phyloP scores from a whole-genome alignment of 1,140 invertebrate genomes.

The Drosophila teissieri region DNA sequence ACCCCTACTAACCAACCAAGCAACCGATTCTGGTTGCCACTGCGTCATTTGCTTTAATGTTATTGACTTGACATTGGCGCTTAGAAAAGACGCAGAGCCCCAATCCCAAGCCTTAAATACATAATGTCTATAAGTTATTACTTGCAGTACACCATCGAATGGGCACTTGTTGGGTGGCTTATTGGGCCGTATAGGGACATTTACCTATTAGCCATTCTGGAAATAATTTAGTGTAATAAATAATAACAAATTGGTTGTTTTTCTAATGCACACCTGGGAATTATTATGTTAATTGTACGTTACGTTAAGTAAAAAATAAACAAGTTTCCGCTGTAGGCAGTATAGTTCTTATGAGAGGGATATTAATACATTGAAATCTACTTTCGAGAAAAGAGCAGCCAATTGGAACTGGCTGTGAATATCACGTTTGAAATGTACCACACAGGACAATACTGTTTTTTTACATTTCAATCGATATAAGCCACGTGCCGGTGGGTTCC shows the following conservation, averaged over 20 bases:
- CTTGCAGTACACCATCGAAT: neutral
- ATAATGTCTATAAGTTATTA: conserved; percentile 1
- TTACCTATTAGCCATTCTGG: too few relatives aligned
- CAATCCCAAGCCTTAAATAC: conserved; percentile 2
- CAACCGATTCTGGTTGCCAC: conserved; percentile 9
- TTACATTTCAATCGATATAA: conserved; percentile 7
- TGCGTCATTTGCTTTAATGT: conserved; percentile 34
- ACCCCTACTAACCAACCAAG: neutral
- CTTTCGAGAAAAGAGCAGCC: too few relatives aligned
- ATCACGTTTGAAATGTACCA: too few relatives aligned
- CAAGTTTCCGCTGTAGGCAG: neutral
- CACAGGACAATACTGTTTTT: neutral
- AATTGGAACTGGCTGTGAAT: too few relatives aligned
- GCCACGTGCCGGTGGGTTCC: conserved; percentile 35
- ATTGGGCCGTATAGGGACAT: too few relatives aligned
- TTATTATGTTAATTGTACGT: neutral
- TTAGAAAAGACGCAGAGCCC: conserved; percentile 12
- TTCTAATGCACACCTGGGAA: neutral
- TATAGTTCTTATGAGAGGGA: neutral
- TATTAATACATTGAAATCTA: neutral
- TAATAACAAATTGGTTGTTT: neutral
- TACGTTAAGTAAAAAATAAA: neutral
- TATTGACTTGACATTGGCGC: conserved; percentile 58
- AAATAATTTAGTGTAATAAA: neutral
- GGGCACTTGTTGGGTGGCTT: neutral